These are phyloP conservation scores for Ceratotherium simum DNA, from an alignment of 2,113 vertebrate species.

Conservation along the genomic window DNA sequence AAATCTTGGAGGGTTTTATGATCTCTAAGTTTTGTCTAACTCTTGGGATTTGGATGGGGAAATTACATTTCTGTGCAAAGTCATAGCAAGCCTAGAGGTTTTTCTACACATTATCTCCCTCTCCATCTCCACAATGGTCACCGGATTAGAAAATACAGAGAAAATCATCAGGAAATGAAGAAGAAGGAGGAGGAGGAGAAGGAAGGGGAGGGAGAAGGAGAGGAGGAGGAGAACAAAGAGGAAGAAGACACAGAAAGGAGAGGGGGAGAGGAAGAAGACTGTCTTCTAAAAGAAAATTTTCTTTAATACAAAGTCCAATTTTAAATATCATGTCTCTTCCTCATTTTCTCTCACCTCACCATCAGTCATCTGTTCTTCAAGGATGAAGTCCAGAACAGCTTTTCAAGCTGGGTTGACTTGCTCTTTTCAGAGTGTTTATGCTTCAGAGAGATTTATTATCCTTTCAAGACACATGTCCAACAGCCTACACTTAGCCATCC, in stretches of 20 bases:
- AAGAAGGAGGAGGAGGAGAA: background rate
- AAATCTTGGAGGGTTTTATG: background rate
- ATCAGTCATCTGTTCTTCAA: background rate
- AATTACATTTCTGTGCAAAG: background rate
- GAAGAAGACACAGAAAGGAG: background rate
- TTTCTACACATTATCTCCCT: background rate
- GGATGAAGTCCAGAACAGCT: background rate
- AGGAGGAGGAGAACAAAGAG: background rate
- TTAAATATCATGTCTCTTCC: background rate
- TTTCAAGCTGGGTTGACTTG: background rate
- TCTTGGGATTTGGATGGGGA: background rate
- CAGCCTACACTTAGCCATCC: background rate
- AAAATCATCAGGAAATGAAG: background rate
- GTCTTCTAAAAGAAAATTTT: background rate
- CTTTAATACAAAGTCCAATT: background rate
- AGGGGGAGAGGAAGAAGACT: background rate
- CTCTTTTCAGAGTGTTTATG: background rate
- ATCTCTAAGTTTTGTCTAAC: background rate
- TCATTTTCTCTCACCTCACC: background rate
- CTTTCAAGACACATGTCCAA: background rate
- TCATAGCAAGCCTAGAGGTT: background rate
- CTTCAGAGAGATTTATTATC: background rate
- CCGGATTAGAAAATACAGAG: background rate
- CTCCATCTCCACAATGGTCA: background rate
- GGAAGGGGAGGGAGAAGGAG: background rate